A percentile compares a stretch with the other conserved stretches of the same genome.
Evolutionary conservation across 2,113 vertebrate species (phyloP).

Genomic region (Phycodurus eques): DNA sequence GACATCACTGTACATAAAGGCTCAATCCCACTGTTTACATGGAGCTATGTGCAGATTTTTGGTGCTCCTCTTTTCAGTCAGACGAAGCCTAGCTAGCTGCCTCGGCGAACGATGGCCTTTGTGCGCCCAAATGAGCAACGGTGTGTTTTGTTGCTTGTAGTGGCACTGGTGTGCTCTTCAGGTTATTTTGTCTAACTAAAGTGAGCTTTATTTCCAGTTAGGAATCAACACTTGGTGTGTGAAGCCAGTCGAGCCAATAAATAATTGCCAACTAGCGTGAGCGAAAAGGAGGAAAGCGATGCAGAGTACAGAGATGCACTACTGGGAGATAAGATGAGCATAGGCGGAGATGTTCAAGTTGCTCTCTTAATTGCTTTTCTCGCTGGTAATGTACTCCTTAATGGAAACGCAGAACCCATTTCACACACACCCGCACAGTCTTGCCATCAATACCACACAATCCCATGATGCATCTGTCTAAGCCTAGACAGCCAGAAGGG

Average conservation of each 20-base stretch:
- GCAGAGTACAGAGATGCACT: constrained; percentile 1
- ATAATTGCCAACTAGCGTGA: neutral
- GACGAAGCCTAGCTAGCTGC: neutral
- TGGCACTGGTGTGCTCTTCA: neutral
- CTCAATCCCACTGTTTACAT: neutral
- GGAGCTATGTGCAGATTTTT: neutral
- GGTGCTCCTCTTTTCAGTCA: neutral
- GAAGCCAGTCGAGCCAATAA: neutral
- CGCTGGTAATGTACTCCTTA: constrained; percentile 48
- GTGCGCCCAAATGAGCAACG: neutral
- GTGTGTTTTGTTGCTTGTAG: neutral
- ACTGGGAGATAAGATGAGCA: neutral
- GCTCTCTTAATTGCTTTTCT: constrained; percentile 10
- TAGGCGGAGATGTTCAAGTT: neutral
- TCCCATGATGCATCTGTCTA: constrained; percentile 59
- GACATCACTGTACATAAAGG: neutral
- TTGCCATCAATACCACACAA: constrained; percentile 7
- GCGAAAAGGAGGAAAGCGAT: neutral
- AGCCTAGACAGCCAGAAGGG: constrained; percentile 30
- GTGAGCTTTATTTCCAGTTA: constrained; percentile 4
- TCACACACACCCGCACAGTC: constrained; percentile 2
- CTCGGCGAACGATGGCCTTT: too few relatives aligned
- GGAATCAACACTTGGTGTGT: neutral
- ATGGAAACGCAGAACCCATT: constrained; percentile 22
- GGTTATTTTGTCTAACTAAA: neutral